Conservation (phyloP, 2,888 invertebrate genomes). For the Osedax frankpressi region DNA sequence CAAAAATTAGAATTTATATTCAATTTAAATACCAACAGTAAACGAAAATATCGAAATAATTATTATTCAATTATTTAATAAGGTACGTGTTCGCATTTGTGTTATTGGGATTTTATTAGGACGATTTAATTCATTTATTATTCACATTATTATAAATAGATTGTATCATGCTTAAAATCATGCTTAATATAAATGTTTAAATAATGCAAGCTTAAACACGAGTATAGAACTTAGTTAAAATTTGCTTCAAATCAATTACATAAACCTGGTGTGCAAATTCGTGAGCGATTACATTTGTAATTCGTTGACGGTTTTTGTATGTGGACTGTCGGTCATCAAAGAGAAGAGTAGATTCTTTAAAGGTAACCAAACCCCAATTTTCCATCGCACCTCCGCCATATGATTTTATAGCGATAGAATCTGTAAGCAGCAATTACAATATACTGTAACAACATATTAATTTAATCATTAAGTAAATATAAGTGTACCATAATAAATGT, state of each 20-base stretch:
- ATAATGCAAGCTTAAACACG: too few species aligned
- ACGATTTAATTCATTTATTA: too few species aligned
- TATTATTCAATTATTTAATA: too few species aligned
- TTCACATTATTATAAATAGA: too few species aligned
- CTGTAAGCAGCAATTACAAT: constrained; percentile 10
- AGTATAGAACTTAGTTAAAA: too few species aligned
- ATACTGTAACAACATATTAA: not conserved
- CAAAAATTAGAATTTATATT: too few species aligned
- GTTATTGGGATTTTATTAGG: too few species aligned
- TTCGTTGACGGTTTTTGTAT: constrained; percentile 27
- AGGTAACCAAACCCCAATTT: constrained; percentile 67
- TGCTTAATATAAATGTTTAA: too few species aligned
- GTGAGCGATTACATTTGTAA: constrained; percentile 59
- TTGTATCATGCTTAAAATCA: too few species aligned
- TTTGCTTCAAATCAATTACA: not conserved
- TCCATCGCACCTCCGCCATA: constrained; percentile 75
- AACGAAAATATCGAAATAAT: too few species aligned
- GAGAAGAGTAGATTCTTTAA: constrained; percentile 58
- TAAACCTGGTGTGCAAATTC: constrained; percentile 55
- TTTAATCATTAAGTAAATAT: not conserved
- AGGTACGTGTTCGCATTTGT: too few species aligned
- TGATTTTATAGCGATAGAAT: constrained; percentile 67
- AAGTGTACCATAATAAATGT: not conserved
- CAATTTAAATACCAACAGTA: too few species aligned
- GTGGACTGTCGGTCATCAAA: constrained; percentile 54